These are phyloP conservation scores for Mohoua ochrocephala DNA, from an alignment of 2,113 vertebrate species.

Conservation along the genomic window DNA sequence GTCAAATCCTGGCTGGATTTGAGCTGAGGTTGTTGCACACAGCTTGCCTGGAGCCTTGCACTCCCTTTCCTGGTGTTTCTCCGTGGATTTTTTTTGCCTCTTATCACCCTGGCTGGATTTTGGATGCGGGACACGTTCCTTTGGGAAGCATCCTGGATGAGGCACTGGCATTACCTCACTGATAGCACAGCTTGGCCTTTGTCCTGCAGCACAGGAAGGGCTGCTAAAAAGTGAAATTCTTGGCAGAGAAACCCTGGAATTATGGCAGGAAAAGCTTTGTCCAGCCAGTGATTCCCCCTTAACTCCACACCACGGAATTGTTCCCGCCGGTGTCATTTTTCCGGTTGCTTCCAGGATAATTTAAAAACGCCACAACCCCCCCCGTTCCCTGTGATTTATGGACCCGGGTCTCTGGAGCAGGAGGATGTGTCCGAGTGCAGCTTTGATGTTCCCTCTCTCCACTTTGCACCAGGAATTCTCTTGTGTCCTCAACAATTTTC, in stretches of 20 bases:
- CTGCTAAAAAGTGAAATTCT: neutral
- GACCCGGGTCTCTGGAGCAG: neutral
- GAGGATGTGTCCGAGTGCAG: neutral
- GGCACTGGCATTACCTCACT: neutral
- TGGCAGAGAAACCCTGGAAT: neutral
- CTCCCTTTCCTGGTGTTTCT: neutral
- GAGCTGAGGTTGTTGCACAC: neutral
- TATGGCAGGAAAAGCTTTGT: neutral
- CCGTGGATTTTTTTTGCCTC: accelerated
- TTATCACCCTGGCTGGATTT: neutral
- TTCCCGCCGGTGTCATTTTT: neutral
- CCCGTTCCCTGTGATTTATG: neutral
- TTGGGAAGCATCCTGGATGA: neutral
- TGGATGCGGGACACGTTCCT: neutral
- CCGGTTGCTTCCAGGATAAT: neutral
- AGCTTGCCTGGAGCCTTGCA: neutral
- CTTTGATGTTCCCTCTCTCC: neutral
- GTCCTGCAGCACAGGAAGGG: neutral
- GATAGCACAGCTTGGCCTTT: neutral
- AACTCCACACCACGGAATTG: neutral
- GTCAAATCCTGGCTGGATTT: neutral
- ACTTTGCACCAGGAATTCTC: neutral
- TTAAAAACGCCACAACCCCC: neutral
- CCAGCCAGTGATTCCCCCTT: neutral
- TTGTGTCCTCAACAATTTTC: neutral